Percentiles rank a stretch among this genome's conserved stretches.
Conservation (phyloP, 1,140 invertebrate species). For the Rhynchophorus ferrugineus region DNA sequence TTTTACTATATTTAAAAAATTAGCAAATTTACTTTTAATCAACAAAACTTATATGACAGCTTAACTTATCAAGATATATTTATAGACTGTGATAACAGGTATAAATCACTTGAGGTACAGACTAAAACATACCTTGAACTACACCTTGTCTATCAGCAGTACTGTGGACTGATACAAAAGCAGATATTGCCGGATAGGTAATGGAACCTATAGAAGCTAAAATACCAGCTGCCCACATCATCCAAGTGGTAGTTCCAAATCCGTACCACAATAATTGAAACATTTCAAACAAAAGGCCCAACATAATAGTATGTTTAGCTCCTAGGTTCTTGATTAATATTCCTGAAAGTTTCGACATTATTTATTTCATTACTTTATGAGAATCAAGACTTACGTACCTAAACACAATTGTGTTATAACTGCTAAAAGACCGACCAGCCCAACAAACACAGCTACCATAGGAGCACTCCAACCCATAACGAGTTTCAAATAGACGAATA, state of each 20-base stretch:
- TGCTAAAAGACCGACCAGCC: conserved; percentile 91
- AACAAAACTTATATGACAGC: too few species aligned
- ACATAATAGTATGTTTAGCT: conserved; percentile 94
- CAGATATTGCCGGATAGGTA: conserved; percentile 98
- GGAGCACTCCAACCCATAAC: conserved; percentile 94
- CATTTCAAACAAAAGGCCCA: conserved; percentile 94
- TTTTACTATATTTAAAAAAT: too few species aligned
- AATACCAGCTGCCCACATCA: conserved; percentile 98
- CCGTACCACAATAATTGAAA: conserved; percentile 96
- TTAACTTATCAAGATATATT: too few species aligned
- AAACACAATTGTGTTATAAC: conserved; percentile 91
- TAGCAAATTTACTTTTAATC: too few species aligned
- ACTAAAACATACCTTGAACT: conserved; percentile 86
- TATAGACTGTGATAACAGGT: too few species aligned
- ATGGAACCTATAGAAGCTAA: conserved; percentile 91
- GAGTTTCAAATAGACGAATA: conserved; percentile 98
- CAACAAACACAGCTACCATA: conserved; percentile 96
- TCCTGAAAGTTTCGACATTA: conserved; percentile 24
- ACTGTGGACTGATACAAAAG: conserved; percentile 96
- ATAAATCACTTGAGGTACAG: too few species aligned
- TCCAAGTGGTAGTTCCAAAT: conserved; percentile 81
- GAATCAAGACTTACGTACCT: too few species aligned
- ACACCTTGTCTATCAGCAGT: conserved; percentile 95
- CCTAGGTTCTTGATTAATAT: conserved; percentile 64
- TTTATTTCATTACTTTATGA: too few species aligned